Percentiles rank a stretch among this genome's conserved stretches.
These are phyloP conservation scores for Nothoprocta pentlandii DNA, from an alignment of 2,113 vertebrate species.

Conservation along the genomic window DNA sequence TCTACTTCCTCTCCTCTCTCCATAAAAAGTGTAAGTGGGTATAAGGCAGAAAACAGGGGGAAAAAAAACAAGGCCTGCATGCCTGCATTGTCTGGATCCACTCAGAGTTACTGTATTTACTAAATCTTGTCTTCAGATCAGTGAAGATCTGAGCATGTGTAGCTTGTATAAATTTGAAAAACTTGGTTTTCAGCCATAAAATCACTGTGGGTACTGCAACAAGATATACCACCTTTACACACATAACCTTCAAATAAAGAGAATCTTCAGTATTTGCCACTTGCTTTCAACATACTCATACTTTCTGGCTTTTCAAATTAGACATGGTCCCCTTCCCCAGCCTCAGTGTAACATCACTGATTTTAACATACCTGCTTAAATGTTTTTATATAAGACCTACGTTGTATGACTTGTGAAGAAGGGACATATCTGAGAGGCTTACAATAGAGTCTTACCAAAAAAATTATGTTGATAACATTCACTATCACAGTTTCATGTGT, in stretches of 20 bases:
- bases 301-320: background rate
- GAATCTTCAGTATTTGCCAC: background rate
- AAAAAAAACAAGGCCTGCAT: background rate
- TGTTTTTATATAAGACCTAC: background rate
- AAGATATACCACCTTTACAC: no score
- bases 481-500: background rate
- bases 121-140: background rate
- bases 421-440: background rate
- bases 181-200: background rate
- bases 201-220: background rate
- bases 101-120: background rate
- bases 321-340: background rate
- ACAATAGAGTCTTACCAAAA: background rate
- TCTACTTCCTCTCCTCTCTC: background rate
- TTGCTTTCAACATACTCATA: background rate
- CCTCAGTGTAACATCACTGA: background rate
- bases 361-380: background rate
- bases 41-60: background rate
- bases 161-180: background rate
- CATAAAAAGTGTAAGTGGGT: background rate
- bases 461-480: background rate
- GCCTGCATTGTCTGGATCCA: background rate
- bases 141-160: background rate
- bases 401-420: background rate
- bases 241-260: background rate